Percentiles rank a stretch among this genome's conserved stretches.
These are phyloP conservation scores for Echiichthys vipera DNA, from an alignment of 2,797 vertebrate genomes.

Conservation along the genomic window DNA sequence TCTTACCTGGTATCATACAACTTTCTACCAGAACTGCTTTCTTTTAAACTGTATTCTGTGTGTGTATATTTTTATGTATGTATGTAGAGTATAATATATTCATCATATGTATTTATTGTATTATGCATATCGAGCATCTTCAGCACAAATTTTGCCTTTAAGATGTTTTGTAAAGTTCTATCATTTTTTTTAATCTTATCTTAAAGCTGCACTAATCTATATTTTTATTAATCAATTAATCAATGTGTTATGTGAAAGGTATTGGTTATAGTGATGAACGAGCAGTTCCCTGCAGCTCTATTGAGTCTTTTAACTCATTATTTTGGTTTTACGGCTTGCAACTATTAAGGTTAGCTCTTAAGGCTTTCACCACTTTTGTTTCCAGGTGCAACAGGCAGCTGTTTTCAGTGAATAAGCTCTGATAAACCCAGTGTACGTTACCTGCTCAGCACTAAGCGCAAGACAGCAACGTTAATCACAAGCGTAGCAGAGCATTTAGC, in stretches of 20 bases:
- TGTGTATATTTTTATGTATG: not conserved
- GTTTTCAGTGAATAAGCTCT: not conserved
- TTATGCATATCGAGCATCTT: not conserved
- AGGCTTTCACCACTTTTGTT: not conserved
- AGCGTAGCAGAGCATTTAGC: not conserved
- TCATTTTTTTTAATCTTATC: too few relatives aligned
- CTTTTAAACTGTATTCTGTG: not conserved
- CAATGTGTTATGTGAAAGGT: not conserved
- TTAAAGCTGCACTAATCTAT: not conserved
- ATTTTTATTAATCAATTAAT: not conserved
- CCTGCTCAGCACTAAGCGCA: not conserved
- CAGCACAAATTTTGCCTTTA: too few relatives aligned
- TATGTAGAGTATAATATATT: not conserved
- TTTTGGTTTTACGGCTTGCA: too few relatives aligned
- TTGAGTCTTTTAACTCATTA: slow-evolving; percentile 1
- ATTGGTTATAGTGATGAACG: not conserved
- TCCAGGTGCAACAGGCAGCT: not conserved
- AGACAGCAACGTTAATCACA: too few relatives aligned
- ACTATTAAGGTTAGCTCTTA: not conserved
- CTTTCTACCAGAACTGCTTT: too few relatives aligned
- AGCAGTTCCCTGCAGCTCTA: not conserved
- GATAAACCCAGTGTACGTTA: not conserved
- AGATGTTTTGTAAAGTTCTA: too few relatives aligned
- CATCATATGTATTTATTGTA: not conserved
- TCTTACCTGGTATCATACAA: too few relatives aligned